Evolutionary conservation across 1,140 invertebrate genomes (phyloP).

Genomic region (Chironomus striatipennis): DNA sequence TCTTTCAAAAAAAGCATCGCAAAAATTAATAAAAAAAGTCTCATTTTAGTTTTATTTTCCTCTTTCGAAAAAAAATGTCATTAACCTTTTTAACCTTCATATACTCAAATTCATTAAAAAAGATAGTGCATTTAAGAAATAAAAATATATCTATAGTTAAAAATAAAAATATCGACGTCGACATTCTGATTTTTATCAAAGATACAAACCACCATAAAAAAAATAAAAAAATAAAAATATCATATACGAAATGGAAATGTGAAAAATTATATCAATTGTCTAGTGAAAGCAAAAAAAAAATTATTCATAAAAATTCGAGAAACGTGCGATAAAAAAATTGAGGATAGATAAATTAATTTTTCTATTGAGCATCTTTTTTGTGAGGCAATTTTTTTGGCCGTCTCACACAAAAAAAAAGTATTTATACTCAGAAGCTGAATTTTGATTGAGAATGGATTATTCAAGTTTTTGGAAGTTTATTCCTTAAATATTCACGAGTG

Average conservation of each 20-base stretch:
- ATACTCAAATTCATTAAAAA: neutral
- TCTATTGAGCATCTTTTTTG: no score
- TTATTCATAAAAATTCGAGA: neutral
- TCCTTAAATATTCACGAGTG: no score
- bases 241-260: conserved; percentile 10
- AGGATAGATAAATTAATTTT: neutral
- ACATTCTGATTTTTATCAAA: neutral
- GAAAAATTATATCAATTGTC: conserved; percentile 14
- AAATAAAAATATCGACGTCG: neutral
- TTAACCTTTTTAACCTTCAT: neutral
- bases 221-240: neutral
- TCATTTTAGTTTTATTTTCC: neutral
- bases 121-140: neutral
- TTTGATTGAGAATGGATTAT: neutral
- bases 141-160: conserved; percentile 15
- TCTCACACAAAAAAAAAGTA: neutral
- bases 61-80: neutral
- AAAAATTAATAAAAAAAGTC: no score
- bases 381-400: neutral
- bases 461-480: no score
- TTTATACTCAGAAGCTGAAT: neutral
- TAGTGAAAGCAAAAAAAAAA: neutral
- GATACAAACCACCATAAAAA: neutral
- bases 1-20: no score
- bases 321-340: neutral